Conservation (phyloP, 2,113 vertebrate genomes). For the Sinocyclocheilus anshuiensis region DNA sequence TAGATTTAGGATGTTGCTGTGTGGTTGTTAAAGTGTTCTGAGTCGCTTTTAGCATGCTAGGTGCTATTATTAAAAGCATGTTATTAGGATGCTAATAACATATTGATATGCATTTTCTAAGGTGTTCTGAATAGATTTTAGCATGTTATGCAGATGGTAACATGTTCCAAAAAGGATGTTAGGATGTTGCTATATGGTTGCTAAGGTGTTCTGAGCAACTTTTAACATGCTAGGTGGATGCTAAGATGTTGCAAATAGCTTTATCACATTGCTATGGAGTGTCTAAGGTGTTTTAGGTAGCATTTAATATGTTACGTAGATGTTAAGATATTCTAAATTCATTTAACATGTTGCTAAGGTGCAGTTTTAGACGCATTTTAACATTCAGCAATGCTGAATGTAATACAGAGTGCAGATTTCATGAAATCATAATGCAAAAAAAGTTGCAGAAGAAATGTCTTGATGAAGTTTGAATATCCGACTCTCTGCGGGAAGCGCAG, state of each 20-base stretch:
- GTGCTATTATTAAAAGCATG: too few relatives aligned
- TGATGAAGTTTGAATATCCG: constrained; percentile 19
- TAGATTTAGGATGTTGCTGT: background rate
- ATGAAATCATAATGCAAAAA: background rate
- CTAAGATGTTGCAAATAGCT: background rate
- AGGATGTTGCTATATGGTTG: background rate
- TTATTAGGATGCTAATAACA: background rate
- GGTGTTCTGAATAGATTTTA: background rate
- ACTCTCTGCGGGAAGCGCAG: background rate
- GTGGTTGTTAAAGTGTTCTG: background rate
- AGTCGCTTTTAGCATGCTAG: background rate
- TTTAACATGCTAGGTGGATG: background rate
- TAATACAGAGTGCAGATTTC: background rate
- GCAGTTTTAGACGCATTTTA: background rate
- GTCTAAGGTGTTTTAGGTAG: background rate
- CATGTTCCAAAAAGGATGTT: background rate
- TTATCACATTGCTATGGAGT: background rate
- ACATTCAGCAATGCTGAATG: background rate
- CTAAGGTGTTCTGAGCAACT: background rate
- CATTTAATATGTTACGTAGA: background rate
- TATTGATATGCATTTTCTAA: background rate
- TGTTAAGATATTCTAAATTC: background rate
- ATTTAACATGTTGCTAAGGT: background rate
- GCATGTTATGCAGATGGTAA: background rate
- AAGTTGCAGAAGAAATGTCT: background rate